phyloP scores from a whole-genome alignment of 2,888 invertebrate species.

The Epinotia brunnichana region DNA sequence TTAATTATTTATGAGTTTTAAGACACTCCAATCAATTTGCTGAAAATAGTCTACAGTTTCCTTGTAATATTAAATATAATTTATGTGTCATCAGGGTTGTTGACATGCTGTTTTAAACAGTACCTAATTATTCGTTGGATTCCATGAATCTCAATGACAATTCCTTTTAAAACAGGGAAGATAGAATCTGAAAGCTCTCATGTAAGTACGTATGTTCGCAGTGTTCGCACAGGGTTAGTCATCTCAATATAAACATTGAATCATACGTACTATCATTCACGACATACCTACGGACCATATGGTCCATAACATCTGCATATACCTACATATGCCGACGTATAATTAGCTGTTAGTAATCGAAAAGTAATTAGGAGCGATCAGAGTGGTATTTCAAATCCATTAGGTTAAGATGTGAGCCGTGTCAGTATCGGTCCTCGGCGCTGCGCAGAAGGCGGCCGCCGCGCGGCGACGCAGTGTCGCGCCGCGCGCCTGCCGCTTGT shows the following conservation, averaged over 20 bases:
- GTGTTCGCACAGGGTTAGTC: too few species aligned
- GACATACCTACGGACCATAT: too few species aligned
- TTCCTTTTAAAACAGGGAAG: not conserved
- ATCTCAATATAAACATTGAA: not conserved
- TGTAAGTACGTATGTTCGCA: not conserved
- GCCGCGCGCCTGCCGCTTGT: constrained; percentile 65
- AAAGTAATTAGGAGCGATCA: constrained; percentile 44
- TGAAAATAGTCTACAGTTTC: constrained; percentile 14
- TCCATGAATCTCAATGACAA: constrained; percentile 30
- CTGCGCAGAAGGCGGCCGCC: constrained; percentile 41
- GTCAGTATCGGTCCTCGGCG: constrained; percentile 44
- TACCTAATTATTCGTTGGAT: constrained; percentile 11
- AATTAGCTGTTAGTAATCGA: constrained; percentile 37
- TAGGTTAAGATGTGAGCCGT: constrained; percentile 56
- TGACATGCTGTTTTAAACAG: constrained; percentile 2
- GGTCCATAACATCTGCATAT: constrained; percentile 14
- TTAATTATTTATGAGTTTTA: too few species aligned
- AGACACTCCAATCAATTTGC: too few species aligned
- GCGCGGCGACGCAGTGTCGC: constrained; percentile 65
- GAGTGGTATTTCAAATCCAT: constrained; percentile 54
- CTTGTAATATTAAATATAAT: not conserved
- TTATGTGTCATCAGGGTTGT: constrained; percentile 23
- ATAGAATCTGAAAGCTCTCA: constrained; percentile 4
- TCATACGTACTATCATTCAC: too few species aligned
- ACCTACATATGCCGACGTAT: constrained; percentile 22